Percentiles rank a stretch among this genome's conserved stretches.
phyloP scores from a whole-genome alignment of 1,140 invertebrate species.

The Drosophila sp. region DNA sequence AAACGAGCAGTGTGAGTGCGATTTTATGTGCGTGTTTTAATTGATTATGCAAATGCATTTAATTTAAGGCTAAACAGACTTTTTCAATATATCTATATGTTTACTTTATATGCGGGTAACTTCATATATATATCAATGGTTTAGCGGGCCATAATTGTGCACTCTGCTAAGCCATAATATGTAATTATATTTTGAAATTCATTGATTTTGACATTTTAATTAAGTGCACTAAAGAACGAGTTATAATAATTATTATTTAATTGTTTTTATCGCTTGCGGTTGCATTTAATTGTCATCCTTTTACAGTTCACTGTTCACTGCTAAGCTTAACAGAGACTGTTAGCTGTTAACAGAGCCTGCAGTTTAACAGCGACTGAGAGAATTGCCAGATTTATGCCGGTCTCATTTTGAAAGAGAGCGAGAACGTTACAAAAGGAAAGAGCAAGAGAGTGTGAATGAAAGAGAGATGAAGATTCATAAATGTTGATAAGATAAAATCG shows the following conservation, averaged over 20 bases:
- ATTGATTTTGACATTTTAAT: slow-evolving; percentile 47
- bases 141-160: slow-evolving; percentile 43
- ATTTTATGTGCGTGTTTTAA: slow-evolving; percentile 27
- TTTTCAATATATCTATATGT: slow-evolving; percentile 48
- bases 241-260: slow-evolving; percentile 24
- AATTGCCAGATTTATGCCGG: slow-evolving; percentile 11
- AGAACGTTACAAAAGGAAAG: background rate
- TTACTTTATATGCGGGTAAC: background rate
- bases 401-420: background rate
- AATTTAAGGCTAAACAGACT: slow-evolving; percentile 66
- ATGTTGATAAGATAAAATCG: slow-evolving; percentile 20
- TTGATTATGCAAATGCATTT: slow-evolving; percentile 68
- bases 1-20: background rate
- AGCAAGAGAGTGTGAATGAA: background rate
- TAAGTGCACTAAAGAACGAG: slow-evolving; percentile 13
- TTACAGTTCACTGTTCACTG: background rate
- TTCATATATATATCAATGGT: slow-evolving; percentile 32
- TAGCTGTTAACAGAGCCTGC: slow-evolving; percentile 15
- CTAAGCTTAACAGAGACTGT: background rate
- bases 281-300: slow-evolving; percentile 7
- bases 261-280: slow-evolving; percentile 11
- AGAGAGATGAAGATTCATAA: background rate
- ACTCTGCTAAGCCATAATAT: slow-evolving; percentile 38
- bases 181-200: slow-evolving; percentile 55
- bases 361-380: slow-evolving; percentile 4